Evolutionary conservation across 2,888 invertebrate species (phyloP).

Genomic region (Dendrolimus pini): DNA sequence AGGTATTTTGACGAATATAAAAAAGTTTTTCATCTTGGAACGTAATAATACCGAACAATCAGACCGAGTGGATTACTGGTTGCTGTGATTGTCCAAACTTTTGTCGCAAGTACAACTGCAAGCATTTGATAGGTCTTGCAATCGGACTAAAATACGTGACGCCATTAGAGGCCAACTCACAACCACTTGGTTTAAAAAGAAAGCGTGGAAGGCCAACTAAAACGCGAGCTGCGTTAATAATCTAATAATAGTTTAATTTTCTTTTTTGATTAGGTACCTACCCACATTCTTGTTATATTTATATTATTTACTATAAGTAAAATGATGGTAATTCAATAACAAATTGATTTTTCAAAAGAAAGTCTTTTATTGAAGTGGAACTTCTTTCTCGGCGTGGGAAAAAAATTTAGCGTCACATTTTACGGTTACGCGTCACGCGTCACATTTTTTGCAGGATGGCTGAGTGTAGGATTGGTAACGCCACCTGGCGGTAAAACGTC

Average conservation of each 20-base stretch:
- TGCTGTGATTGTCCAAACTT: neutral
- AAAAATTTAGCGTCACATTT: too few relatives aligned
- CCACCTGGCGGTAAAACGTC: too few relatives aligned
- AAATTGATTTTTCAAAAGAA: too few relatives aligned
- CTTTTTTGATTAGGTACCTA: too few relatives aligned
- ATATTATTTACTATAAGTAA: too few relatives aligned
- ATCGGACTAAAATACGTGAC: slow-evolving; percentile 7
- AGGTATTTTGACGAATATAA: slow-evolving; percentile 7
- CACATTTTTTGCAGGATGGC: too few relatives aligned
- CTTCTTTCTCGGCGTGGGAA: too few relatives aligned
- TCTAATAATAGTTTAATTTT: neutral
- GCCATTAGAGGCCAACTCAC: slow-evolving; percentile 7
- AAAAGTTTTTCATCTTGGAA: slow-evolving; percentile 1
- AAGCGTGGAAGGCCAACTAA: slow-evolving; percentile 1
- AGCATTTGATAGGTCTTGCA: slow-evolving; percentile 3
- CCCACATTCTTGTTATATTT: too few relatives aligned
- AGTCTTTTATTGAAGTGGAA: too few relatives aligned
- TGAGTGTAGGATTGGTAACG: too few relatives aligned
- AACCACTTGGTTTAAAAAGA: slow-evolving; percentile 5
- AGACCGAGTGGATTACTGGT: neutral
- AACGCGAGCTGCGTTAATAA: slow-evolving; percentile 6
- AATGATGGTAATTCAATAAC: too few relatives aligned
- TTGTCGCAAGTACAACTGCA: slow-evolving; percentile 1
- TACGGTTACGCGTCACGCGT: too few relatives aligned
- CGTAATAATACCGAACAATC: neutral